Evolutionary conservation across 1,140 invertebrate genomes (phyloP).

Genomic region (Aphelenchoides avenae): DNA sequence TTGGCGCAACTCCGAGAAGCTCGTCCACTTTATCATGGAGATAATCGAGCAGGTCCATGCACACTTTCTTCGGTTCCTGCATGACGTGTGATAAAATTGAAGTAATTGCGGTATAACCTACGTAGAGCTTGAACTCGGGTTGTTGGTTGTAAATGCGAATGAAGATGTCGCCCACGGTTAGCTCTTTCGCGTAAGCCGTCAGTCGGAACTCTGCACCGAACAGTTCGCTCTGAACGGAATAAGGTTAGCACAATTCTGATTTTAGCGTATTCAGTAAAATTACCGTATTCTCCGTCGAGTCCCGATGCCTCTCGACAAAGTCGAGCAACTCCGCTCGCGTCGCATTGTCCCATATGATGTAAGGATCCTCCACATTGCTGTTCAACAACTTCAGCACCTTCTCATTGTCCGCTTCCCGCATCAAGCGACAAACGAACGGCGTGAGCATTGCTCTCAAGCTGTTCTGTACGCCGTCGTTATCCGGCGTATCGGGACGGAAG

Average conservation of each 20-base stretch:
- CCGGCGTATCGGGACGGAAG: conserved; percentile 68
- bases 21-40: conserved; percentile 66
- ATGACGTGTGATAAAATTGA: too few species aligned
- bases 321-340: conserved; percentile 86
- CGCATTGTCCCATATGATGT: conserved; percentile 94
- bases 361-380: conserved; percentile 89
- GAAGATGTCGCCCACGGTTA: conserved; percentile 90
- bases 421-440: conserved; percentile 76
- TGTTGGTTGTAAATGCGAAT: conserved; percentile 93
- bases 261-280: conserved; percentile 9
- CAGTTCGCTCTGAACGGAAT: conserved; percentile 66
- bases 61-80: conserved; percentile 80
- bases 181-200: conserved; percentile 74
- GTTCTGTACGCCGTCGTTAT: conserved; percentile 67
- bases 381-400: conserved; percentile 83
- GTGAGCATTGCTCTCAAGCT: conserved; percentile 78
- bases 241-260: neutral
- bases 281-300: conserved; percentile 62
- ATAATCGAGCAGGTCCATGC: conserved; percentile 77
- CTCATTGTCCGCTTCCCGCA: conserved; percentile 65
- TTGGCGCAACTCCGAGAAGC: conserved; percentile 61
- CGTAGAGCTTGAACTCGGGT: conserved; percentile 80
- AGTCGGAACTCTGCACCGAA: conserved; percentile 73
- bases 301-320: conserved; percentile 74
- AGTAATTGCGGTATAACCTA: too few species aligned